A percentile compares a stretch with the other conserved stretches of the same genome.
phyloP scores from a whole-genome alignment of 2,113 vertebrate species.

The Mustela nigripes region DNA sequence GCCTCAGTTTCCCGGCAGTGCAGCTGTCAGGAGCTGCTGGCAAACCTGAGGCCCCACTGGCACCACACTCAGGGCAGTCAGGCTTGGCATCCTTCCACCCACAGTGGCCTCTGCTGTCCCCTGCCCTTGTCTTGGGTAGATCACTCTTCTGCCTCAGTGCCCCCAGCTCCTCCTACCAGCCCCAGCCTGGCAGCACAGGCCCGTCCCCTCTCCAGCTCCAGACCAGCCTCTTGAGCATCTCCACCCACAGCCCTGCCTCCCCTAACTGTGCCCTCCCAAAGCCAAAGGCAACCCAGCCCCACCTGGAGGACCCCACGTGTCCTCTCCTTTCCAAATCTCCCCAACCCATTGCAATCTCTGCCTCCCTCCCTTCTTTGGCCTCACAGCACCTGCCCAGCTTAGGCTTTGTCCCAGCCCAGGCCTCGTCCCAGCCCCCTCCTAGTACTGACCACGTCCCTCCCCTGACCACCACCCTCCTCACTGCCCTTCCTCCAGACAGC shows the following conservation, averaged over 20 bases:
- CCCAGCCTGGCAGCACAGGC: background rate
- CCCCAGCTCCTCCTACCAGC: background rate
- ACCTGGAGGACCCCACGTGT: fast-evolving
- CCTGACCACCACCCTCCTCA: background rate
- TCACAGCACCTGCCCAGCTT: background rate
- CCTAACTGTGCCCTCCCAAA: too few species aligned
- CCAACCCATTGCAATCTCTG: background rate
- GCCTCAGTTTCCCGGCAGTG: background rate
- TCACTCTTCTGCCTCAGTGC: background rate
- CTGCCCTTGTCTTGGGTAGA: background rate
- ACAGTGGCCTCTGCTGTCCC: background rate
- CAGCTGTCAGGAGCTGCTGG: background rate
- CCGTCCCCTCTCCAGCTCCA: background rate
- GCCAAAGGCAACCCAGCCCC: fast-evolving
- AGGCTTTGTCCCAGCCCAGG: background rate
- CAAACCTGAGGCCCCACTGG: fast-evolving
- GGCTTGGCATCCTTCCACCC: background rate
- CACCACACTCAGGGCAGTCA: fast-evolving
- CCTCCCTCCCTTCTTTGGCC: background rate
- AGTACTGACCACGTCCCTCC: background rate
- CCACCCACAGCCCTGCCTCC: background rate
- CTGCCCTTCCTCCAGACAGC: background rate
- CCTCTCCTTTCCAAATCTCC: background rate
- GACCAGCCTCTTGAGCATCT: background rate
- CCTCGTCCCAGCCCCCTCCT: background rate